Evolutionary conservation across 2,888 invertebrate genomes (phyloP).

Genomic region (Chrysina gloriosa): DNA sequence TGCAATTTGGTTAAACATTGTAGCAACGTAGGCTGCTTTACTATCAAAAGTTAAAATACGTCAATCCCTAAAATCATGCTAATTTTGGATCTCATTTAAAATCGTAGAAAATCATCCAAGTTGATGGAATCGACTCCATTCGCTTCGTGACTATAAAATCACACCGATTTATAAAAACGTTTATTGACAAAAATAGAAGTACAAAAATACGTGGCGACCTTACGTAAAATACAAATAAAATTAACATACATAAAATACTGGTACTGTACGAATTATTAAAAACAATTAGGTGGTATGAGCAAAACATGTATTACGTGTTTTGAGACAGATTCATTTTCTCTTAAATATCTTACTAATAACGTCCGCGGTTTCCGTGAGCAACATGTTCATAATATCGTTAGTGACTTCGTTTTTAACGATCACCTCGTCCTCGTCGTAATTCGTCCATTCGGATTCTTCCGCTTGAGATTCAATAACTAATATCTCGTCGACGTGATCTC

Average conservation of each 20-base stretch:
- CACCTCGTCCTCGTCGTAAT: conserved; percentile 77
- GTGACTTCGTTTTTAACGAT: conserved; percentile 74
- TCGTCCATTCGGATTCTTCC: conserved; percentile 80
- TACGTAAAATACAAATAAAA: conserved; percentile 40
- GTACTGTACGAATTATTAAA: conserved; percentile 34
- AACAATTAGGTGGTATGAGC: conserved; percentile 42
- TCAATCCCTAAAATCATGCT: no score
- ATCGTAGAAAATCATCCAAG: no score
- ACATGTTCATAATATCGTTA: conserved; percentile 69
- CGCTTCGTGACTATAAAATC: no score
- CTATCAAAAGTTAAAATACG: no score
- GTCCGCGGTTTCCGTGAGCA: conserved; percentile 66
- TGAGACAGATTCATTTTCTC: conserved; percentile 46
- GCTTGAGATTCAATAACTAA: conserved; percentile 77
- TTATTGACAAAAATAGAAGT: conserved; percentile 46
- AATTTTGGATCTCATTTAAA: no score
- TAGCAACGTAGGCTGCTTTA: no score
- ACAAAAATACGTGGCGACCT: conserved; percentile 44
- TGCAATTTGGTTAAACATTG: no score
- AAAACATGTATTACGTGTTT: conserved; percentile 31
- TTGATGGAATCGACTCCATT: no score
- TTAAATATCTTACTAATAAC: conserved; percentile 54
- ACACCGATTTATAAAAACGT: conserved; percentile 41
- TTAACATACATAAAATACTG: conserved; percentile 42
- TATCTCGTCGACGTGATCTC: conserved; percentile 79